These are phyloP conservation scores for Papilio glaucus DNA, from an alignment of 1,140 invertebrate genomes.

Conservation along the genomic window DNA sequence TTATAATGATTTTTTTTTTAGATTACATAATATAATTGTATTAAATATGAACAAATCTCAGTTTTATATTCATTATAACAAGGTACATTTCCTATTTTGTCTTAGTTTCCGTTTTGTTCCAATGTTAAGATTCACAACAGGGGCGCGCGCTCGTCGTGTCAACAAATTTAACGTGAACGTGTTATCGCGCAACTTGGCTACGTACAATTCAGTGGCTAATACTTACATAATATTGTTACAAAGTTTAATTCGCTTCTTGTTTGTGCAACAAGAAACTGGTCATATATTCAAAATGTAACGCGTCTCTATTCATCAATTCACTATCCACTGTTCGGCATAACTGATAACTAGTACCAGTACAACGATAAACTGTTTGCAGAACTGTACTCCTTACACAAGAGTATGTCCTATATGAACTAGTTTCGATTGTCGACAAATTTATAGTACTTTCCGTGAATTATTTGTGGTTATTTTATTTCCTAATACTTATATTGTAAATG, in stretches of 20 bases:
- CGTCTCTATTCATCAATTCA: neutral
- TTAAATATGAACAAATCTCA: neutral
- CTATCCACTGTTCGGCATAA: neutral
- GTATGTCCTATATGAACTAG: too few species aligned
- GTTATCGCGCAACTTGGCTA: neutral
- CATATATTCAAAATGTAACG: too few species aligned
- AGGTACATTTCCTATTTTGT: neutral
- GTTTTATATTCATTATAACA: neutral
- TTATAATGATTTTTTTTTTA: too few species aligned
- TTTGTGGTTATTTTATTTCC: too few species aligned
- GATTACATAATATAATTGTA: too few species aligned
- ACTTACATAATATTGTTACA: neutral
- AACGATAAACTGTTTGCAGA: too few species aligned
- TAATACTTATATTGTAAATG: too few species aligned
- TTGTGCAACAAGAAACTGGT: neutral
- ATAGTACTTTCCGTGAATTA: too few species aligned
- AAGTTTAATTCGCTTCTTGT: neutral
- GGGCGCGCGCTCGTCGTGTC: neutral
- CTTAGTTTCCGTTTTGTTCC: neutral
- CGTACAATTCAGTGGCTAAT: neutral
- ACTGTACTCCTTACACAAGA: too few species aligned
- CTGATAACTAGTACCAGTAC: neutral
- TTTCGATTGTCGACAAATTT: too few species aligned
- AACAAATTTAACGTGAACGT: slow-evolving; percentile 12
- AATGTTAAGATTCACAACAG: slow-evolving; percentile 6